Percentiles rank a stretch among this genome's conserved stretches.
Conservation (phyloP, 2,888 invertebrate species). For the Celastrina argiolus region DNA sequence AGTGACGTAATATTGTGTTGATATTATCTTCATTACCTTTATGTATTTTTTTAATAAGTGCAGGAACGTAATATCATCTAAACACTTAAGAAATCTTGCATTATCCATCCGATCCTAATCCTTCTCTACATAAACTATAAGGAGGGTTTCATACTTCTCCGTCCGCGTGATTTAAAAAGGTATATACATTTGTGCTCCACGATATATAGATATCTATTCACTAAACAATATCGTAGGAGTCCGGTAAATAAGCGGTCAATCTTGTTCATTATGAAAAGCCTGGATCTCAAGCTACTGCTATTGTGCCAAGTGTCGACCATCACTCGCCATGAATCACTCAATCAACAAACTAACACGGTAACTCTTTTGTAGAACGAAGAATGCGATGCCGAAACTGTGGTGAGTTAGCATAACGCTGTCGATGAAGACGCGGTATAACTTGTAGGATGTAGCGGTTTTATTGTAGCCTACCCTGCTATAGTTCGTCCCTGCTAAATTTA, state of each 20-base stretch:
- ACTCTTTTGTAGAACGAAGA: conserved; percentile 46
- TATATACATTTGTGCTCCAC: no score
- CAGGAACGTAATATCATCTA: no score
- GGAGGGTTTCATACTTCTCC: no score
- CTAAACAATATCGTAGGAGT: not conserved
- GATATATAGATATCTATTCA: not conserved
- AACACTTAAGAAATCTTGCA: no score
- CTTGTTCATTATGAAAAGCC: not conserved
- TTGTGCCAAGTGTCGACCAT: conserved; percentile 37
- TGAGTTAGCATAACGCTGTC: conserved; percentile 59
- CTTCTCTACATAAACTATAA: no score
- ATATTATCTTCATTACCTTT: no score
- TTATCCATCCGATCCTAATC: no score
- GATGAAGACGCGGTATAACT: conserved; percentile 36
- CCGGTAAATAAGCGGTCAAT: not conserved
- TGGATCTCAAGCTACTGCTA: conserved; percentile 29
- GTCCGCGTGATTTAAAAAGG: no score
- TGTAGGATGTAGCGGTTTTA: conserved; percentile 30
- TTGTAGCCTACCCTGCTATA: no score
- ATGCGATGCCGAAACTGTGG: conserved; percentile 48
- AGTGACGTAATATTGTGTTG: no score
- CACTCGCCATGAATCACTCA: conserved; percentile 60
- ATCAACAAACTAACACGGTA: conserved; percentile 58
- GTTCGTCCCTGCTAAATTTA: no score
- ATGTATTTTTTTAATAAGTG: no score